Evolutionary conservation across 1,140 invertebrate genomes (phyloP).

Genomic region (Hypsibius dujardini): DNA sequence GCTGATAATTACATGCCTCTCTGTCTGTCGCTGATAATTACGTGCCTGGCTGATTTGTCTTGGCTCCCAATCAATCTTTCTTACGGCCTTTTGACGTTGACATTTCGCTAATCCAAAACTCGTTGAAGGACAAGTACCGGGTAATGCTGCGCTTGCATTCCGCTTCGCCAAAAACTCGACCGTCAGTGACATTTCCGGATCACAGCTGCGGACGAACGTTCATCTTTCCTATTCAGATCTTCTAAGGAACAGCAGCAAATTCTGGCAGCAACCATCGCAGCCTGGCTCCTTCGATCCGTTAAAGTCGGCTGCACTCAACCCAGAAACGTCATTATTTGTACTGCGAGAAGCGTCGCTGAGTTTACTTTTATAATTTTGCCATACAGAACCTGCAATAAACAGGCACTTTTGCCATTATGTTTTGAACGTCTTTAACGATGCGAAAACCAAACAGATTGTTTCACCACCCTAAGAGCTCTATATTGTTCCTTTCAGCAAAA

Average conservation of each 20-base stretch:
- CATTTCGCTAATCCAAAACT: too few relatives aligned
- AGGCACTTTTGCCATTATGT: too few relatives aligned
- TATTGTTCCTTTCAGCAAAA: too few relatives aligned
- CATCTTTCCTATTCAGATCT: constrained; percentile 10
- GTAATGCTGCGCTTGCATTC: not conserved
- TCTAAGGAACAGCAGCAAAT: not conserved
- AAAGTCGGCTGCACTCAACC: not conserved
- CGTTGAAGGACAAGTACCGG: not conserved
- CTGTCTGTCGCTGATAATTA: too few relatives aligned
- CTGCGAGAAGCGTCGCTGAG: constrained; percentile 4
- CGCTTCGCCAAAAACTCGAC: not conserved
- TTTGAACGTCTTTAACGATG: too few relatives aligned
- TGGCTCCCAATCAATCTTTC: too few relatives aligned
- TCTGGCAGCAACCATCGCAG: not conserved
- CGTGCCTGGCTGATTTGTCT: too few relatives aligned
- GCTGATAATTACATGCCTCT: too few relatives aligned
- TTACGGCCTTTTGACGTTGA: too few relatives aligned
- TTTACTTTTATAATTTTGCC: not conserved
- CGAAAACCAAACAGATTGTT: too few relatives aligned
- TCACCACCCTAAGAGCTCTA: too few relatives aligned
- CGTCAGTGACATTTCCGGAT: not conserved
- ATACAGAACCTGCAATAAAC: too few relatives aligned
- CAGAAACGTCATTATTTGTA: not conserved
- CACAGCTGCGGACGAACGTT: constrained; percentile 1
- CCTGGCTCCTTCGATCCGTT: not conserved